Evolutionary conservation across 2,113 vertebrate species (phyloP), one percentile per base, ranked within the genome.

Genomic region (Bujurquina vittata): DNA sequence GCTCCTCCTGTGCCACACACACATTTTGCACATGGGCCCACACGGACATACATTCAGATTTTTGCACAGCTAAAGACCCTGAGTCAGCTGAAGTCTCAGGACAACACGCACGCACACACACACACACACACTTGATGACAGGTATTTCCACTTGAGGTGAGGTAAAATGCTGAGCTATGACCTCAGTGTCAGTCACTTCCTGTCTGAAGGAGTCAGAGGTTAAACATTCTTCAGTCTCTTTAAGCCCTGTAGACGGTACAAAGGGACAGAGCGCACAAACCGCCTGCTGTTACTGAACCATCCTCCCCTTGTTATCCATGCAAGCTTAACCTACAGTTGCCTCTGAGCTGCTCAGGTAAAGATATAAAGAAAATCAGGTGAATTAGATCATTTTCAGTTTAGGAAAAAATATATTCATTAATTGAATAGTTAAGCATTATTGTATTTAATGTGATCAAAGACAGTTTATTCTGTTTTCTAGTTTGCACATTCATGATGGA

Each of bases 111-210:
- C 26, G 3, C 26, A 26, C 46, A 49, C 12, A 49, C n/a, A 55
- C 62, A 40, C 33, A 63, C 76, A 61, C 76, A 69, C 75, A 58
- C 76, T 67, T n/a, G 82, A 87, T 89, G 92, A 95, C 92, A 94
- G 94, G 88, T 87, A 93, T 92, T 93, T 93, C 92, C 92, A 94
- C 89, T 92, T 76, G 82, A 91, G 59, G 78, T 91, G 84, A 88
- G 63, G 52, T 88, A 93, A 85, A 92, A 82, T 89, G 87, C 90
- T 85, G 81, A 88, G 85, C 88, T 84, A 84, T 85, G 86, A 90
- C 92, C 56, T 59, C 20, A 15, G 79, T 90, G 91, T 91, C 91
- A 92, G 61, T 82, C 79, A 77, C 86, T 93, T 94, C 94, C 93
- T 89, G 89, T 91, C 87, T 88, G 73, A 40, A 37, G 77, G 72